Evolutionary conservation across 2,888 invertebrate species (phyloP).

Genomic region (Noctua pronuba): DNA sequence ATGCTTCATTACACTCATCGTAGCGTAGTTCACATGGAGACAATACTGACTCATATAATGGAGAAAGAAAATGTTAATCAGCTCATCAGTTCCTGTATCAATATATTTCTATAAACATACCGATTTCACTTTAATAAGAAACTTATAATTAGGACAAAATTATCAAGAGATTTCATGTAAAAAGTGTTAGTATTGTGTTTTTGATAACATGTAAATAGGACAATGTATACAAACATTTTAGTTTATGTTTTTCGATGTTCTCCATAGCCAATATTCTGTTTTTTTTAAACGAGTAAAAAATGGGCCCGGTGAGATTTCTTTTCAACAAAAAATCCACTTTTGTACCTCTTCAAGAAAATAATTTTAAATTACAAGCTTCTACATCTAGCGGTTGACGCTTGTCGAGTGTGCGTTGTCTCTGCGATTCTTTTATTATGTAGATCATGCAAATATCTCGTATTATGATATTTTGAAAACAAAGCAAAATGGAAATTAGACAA

Average conservation of each 20-base stretch:
- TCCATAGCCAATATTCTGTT: background rate
- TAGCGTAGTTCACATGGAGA: conserved; percentile 36
- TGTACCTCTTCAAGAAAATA: no score
- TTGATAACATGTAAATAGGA: conserved; percentile 1
- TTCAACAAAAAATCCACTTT: no score
- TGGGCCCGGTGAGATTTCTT: no score
- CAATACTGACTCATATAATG: conserved; percentile 37
- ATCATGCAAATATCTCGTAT: background rate
- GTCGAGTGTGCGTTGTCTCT: no score
- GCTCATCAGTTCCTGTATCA: conserved; percentile 50
- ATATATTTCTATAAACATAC: conserved; percentile 31
- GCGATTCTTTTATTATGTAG: no score
- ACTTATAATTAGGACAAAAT: background rate
- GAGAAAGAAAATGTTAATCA: conserved; percentile 37
- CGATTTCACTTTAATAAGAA: conserved; percentile 36
- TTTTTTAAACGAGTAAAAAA: no score
- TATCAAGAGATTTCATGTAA: background rate
- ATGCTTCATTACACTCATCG: conserved; percentile 9
- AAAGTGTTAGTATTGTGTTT: conserved; percentile 8
- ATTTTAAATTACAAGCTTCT: no score
- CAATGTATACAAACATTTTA: no score
- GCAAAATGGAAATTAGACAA: background rate
- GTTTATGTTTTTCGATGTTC: no score
- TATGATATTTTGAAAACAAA: background rate
- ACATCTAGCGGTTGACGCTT: no score